Evolutionary conservation across 92 coral and sea anemone species (phyloP).

Genomic region (Micromussa lordhowensis): DNA sequence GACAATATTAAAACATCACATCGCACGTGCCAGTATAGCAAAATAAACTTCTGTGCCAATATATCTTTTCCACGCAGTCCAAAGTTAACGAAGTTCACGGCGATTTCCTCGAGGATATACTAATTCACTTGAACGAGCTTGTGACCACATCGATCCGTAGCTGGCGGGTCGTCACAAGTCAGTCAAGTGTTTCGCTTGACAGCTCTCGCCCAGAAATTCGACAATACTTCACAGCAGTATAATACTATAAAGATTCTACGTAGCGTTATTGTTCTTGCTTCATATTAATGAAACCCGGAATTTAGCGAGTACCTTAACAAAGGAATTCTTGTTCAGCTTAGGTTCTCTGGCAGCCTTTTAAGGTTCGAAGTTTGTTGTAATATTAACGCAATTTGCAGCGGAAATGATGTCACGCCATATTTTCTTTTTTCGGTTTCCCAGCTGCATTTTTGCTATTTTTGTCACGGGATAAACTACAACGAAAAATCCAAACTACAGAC

Average conservation of each 20-base stretch:
- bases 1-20: conserved; percentile 34
- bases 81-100: not conserved
- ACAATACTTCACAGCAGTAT: not conserved
- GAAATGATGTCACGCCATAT: conserved; percentile 45
- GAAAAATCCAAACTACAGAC: not conserved
- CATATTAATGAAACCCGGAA: conserved; percentile 4
- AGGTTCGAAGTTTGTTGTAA: conserved; percentile 3
- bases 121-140: not conserved
- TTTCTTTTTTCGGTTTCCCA: not conserved
- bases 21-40: conserved; percentile 37
- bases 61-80: not conserved
- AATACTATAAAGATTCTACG: not conserved
- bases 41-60: conserved; percentile 11
- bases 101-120: not conserved
- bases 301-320: not conserved
- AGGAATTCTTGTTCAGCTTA: conserved; percentile 6
- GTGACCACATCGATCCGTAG: conserved; percentile 17
- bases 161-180: conserved; percentile 20
- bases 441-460: conserved; percentile 7
- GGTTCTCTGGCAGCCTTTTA: not conserved
- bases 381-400: conserved; percentile 19
- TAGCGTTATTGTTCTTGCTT: conserved; percentile 4
- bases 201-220: not conserved
- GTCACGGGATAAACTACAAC: not conserved
- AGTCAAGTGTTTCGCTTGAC: conserved; percentile 11